These are phyloP conservation scores for Anguilla rostrata DNA, from an alignment of 2,113 vertebrate species.

Conservation along the genomic window DNA sequence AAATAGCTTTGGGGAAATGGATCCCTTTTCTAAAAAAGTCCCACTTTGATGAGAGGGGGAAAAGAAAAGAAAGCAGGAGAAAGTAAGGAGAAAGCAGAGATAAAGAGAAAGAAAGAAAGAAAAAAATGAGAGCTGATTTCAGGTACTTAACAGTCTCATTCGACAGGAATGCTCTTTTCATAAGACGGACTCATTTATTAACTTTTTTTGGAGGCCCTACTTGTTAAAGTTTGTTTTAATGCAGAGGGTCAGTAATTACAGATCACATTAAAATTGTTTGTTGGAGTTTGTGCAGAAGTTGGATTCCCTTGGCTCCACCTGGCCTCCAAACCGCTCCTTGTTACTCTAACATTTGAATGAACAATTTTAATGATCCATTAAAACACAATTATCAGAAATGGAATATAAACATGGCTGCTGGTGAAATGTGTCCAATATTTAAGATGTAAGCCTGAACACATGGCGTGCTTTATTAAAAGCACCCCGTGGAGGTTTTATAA, in stretches of 20 bases:
- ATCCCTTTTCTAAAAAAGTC: neutral
- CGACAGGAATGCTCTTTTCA: constrained; percentile 39
- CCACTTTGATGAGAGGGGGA: neutral
- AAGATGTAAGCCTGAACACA: constrained; percentile 43
- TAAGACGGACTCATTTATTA: constrained; percentile 28
- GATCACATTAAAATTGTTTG: constrained; percentile 54
- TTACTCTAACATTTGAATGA: constrained; percentile 34
- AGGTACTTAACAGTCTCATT: constrained; percentile 46
- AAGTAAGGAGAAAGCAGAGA: neutral
- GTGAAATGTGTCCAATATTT: constrained; percentile 40
- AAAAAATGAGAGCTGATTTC: constrained; percentile 32
- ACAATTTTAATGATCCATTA: constrained; percentile 54
- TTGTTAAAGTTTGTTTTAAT: constrained; percentile 26
- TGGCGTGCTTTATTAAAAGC: constrained; percentile 40
- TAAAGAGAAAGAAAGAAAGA: constrained; percentile 21
- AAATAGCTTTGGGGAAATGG: too few relatives aligned
- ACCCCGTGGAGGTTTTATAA: constrained; percentile 51
- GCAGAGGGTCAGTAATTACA: constrained; percentile 51
- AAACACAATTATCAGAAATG: constrained; percentile 52
- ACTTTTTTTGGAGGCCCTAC: constrained; percentile 1
- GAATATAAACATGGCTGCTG: constrained; percentile 42
- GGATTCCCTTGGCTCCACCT: constrained; percentile 50
- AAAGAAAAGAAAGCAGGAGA: neutral
- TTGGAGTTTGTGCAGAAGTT: constrained; percentile 57
- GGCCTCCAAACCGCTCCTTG: constrained; percentile 26